These are phyloP conservation scores for Prionailurus bengalensis DNA, from an alignment of 2,113 vertebrate genomes.

Conservation along the genomic window DNA sequence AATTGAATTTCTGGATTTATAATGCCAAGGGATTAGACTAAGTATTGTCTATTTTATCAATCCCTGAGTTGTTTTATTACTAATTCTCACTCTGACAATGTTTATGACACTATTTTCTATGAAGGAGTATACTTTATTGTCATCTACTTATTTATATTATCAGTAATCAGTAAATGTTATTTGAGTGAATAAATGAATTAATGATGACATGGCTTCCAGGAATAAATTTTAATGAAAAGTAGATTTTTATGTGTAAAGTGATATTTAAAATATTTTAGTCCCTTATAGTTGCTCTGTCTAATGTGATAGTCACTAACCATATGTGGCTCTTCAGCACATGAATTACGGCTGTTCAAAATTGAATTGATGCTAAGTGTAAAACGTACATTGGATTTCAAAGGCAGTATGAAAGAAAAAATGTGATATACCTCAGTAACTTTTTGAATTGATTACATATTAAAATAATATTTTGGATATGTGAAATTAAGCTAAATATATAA, in stretches of 20 bases:
- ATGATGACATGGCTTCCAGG: not conserved
- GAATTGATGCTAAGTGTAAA: not conserved
- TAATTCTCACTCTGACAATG: constrained; percentile 34
- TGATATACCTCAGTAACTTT: not conserved
- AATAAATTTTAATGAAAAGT: constrained; percentile 33
- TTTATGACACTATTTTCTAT: not conserved
- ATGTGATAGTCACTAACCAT: not conserved
- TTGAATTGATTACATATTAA: not conserved
- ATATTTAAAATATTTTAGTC: constrained; percentile 28
- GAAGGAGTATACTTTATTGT: not conserved
- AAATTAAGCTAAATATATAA: constrained; percentile 46
- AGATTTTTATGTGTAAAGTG: constrained; percentile 17
- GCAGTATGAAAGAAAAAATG: not conserved
- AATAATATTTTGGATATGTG: constrained; percentile 44
- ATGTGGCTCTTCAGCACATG: not conserved
- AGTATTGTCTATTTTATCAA: not conserved
- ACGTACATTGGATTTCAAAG: not conserved
- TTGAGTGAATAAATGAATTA: constrained; percentile 52
- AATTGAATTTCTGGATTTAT: constrained; percentile 54
- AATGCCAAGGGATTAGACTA: not conserved
- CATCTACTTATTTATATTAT: not conserved
- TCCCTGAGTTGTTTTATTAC: not conserved
- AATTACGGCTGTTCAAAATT: not conserved
- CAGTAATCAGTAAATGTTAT: constrained; percentile 1
- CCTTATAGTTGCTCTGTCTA: not conserved